Percentiles rank a stretch among this genome's conserved stretches.
phyloP scores from a whole-genome alignment of 2,113 vertebrate genomes.

The Hyla sarda region DNA sequence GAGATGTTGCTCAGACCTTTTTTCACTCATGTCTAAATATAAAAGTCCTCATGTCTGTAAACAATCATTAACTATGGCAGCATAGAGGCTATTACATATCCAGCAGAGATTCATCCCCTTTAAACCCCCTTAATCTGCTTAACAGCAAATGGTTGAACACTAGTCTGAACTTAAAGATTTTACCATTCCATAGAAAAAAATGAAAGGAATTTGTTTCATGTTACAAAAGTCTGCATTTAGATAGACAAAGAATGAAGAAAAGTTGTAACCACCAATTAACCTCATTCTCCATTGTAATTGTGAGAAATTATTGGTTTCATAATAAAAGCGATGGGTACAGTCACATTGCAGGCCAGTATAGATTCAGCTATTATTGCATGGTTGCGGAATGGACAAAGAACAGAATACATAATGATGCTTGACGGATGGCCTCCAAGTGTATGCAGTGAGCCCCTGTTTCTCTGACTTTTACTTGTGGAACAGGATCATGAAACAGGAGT shows the following conservation, averaged over 20 bases:
- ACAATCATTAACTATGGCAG: background rate
- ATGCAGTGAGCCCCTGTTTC: too few species aligned
- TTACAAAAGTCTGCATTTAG: slow-evolving; percentile 52
- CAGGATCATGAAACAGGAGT: too few species aligned
- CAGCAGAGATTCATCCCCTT: slow-evolving; percentile 16
- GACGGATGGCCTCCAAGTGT: background rate
- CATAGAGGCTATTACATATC: slow-evolving; percentile 4
- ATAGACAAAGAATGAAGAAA: background rate
- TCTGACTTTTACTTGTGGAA: too few species aligned
- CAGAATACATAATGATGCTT: background rate
- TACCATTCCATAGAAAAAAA: slow-evolving; percentile 53
- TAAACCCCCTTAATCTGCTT: slow-evolving; percentile 45
- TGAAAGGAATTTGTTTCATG: slow-evolving; percentile 58
- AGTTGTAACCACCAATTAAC: slow-evolving; percentile 49
- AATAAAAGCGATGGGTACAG: background rate
- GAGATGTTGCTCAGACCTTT: background rate
- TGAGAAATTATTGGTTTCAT: slow-evolving; percentile 46
- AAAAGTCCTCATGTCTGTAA: background rate
- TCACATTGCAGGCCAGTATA: background rate
- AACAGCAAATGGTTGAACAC: slow-evolving; percentile 13
- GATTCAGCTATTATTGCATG: background rate
- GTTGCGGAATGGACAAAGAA: too few species aligned
- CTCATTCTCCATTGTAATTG: slow-evolving; percentile 44
- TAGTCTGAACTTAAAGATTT: slow-evolving; percentile 44
- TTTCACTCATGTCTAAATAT: background rate